phyloP scores from a whole-genome alignment of 2,113 vertebrate genomes.

The Cariama cristata region DNA sequence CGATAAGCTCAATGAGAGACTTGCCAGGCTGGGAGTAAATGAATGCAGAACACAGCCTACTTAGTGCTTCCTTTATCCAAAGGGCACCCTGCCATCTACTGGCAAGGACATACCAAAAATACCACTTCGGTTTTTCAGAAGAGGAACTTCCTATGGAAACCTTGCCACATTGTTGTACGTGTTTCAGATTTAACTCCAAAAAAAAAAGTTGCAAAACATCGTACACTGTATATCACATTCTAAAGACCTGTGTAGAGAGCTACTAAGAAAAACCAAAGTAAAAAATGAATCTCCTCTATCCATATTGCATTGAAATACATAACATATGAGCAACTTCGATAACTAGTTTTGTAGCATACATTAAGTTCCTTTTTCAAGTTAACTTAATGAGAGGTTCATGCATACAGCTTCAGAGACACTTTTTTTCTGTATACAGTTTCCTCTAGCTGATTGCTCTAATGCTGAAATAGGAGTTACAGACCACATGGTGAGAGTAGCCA shows the following conservation, averaged over 20 bases:
- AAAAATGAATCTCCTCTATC: not conserved
- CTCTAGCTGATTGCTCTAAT: not conserved
- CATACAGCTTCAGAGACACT: not conserved
- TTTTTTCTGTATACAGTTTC: not conserved
- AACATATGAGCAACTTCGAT: not conserved
- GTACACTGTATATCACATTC: not conserved
- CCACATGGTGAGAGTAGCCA: not conserved
- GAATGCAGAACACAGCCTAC: rapidly evolving
- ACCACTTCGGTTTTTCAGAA: not conserved
- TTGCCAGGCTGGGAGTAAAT: not conserved
- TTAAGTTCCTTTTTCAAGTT: not conserved
- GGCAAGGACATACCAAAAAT: constrained; percentile 12
- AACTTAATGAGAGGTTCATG: not conserved
- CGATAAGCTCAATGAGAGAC: not conserved
- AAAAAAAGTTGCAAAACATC: not conserved
- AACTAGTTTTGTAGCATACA: not conserved
- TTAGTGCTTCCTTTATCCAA: not conserved
- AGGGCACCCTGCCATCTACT: constrained; percentile 75
- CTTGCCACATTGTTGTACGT: rapidly evolving
- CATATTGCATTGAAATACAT: not conserved
- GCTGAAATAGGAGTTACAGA: not conserved
- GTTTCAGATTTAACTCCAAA: not conserved
- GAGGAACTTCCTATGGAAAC: not conserved
- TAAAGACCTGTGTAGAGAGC: not conserved
- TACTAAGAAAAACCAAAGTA: not conserved